These are phyloP conservation scores for Hylia prasina DNA, from an alignment of 2,113 vertebrate species.

Conservation along the genomic window DNA sequence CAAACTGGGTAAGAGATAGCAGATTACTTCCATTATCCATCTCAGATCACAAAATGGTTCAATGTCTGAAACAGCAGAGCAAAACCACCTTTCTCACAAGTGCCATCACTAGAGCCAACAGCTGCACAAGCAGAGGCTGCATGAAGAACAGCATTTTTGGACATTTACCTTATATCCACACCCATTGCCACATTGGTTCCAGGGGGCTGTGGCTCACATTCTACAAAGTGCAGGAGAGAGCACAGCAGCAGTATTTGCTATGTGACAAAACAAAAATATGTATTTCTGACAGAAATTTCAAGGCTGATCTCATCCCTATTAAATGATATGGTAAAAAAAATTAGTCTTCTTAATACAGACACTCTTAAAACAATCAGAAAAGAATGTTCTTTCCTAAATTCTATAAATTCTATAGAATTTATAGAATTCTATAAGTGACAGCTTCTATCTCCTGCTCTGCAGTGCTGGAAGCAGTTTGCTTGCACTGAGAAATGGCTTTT, in stretches of 20 bases:
- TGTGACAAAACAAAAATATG: neutral
- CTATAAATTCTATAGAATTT: too few species aligned
- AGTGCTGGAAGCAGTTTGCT: neutral
- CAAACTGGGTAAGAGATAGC: neutral
- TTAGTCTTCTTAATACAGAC: neutral
- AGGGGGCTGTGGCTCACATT: neutral
- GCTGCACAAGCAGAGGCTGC: neutral
- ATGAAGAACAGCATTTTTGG: neutral
- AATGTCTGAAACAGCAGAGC: neutral
- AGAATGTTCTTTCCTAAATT: neutral
- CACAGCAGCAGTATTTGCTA: rapidly evolving
- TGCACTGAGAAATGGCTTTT: neutral
- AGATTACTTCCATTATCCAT: neutral
- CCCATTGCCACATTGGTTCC: rapidly evolving
- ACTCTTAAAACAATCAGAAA: neutral
- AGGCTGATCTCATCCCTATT: neutral
- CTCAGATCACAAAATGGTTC: neutral
- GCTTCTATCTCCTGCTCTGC: neutral
- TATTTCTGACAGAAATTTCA: neutral
- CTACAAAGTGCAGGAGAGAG: neutral
- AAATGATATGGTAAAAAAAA: neutral
- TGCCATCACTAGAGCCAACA: neutral
- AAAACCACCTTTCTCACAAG: neutral
- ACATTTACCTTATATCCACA: neutral
- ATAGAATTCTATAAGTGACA: neutral